These are phyloP conservation scores for Colaptes auratus DNA, from an alignment of 2,113 vertebrate genomes.

Conservation along the genomic window DNA sequence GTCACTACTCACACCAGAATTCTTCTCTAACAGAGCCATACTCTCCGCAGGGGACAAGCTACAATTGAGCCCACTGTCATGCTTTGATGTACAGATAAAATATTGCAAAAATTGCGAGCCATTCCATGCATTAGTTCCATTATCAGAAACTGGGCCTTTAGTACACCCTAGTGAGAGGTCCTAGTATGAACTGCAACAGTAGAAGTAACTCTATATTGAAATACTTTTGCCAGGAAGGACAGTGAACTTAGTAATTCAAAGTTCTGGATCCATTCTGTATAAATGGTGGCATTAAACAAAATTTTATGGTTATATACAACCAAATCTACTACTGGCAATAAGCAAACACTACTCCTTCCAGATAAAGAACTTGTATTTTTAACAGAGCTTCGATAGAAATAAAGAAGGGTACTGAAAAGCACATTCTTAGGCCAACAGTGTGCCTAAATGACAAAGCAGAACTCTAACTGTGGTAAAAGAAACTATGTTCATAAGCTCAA, in stretches of 20 bases:
- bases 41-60: not conserved
- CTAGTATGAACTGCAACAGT: not conserved
- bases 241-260: not conserved
- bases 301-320: not conserved
- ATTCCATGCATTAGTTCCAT: not conserved
- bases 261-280: not conserved
- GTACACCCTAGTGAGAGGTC: not conserved
- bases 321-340: not conserved
- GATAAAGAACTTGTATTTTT: not conserved
- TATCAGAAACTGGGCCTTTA: not conserved
- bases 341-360: not conserved
- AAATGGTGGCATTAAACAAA: not conserved
- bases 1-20: not conserved
- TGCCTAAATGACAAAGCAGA: not conserved
- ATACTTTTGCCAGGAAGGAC: not conserved
- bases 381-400: not conserved
- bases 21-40: not conserved
- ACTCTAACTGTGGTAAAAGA: not conserved
- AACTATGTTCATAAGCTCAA: not conserved
- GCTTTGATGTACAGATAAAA: not conserved
- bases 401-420: not conserved
- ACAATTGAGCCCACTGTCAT: fast-evolving
- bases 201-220: not conserved
- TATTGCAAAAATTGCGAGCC: not conserved
- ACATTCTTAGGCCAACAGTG: not conserved